phyloP scores from a whole-genome alignment of 2,113 vertebrate species.

The Lontra canadensis region DNA sequence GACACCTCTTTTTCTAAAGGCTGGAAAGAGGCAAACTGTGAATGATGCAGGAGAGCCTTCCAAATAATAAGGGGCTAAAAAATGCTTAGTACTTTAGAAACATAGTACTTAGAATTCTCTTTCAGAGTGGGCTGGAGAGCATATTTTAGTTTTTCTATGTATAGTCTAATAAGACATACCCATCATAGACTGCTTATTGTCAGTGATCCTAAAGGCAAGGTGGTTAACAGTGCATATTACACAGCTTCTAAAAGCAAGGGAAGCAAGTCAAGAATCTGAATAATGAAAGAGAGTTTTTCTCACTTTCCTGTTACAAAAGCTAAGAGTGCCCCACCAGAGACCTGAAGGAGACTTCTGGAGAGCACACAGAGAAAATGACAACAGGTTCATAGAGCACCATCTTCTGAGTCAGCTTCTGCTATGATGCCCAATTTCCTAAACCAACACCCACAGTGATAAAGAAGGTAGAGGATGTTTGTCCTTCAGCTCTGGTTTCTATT shows the following conservation, averaged over 20 bases:
- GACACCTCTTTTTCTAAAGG: background rate
- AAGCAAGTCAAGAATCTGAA: constrained; percentile 23
- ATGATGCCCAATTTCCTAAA: constrained; percentile 29
- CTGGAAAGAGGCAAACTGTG: background rate
- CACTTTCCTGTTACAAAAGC: background rate
- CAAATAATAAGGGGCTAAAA: background rate
- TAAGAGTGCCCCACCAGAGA: background rate
- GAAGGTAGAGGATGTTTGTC: background rate
- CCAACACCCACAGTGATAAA: constrained; percentile 45
- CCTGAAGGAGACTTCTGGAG: background rate
- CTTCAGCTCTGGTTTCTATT: constrained; percentile 34
- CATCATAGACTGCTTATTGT: background rate
- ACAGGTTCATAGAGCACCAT: background rate
- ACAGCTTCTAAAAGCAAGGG: constrained; percentile 19
- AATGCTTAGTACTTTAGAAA: constrained; percentile 11
- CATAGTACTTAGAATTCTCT: background rate
- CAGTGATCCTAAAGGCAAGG: constrained; percentile 41
- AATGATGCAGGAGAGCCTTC: background rate
- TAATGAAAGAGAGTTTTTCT: background rate
- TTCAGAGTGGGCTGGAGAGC: background rate
- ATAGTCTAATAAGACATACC: constrained; percentile 39
- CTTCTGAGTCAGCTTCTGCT: constrained; percentile 9
- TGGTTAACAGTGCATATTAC: background rate
- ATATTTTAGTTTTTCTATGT: constrained; percentile 40
- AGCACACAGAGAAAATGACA: background rate